Conservation (phyloP, 2,113 vertebrate genomes). For the Nicator chloris region DNA sequence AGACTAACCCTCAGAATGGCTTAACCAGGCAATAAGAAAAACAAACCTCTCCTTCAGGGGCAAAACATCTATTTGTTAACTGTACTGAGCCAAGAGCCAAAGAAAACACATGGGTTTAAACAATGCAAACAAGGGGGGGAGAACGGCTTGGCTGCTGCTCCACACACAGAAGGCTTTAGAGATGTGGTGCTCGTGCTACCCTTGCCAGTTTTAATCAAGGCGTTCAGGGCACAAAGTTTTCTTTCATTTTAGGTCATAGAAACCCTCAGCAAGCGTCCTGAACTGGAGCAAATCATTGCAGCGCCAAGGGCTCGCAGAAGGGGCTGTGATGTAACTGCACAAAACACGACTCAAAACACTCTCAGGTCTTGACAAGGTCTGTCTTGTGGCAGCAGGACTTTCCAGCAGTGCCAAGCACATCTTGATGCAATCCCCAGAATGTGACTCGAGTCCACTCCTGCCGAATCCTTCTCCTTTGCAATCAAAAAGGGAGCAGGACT, state of each 20-base stretch:
- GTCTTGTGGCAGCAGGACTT: background rate
- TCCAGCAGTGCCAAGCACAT: background rate
- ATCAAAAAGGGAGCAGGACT: background rate
- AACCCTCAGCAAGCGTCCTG: background rate
- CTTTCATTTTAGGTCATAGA: background rate
- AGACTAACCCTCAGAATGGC: conserved; percentile 29
- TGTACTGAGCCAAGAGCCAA: conserved; percentile 24
- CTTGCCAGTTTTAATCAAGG: background rate
- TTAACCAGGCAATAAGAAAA: conserved; percentile 45
- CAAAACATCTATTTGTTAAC: conserved; percentile 60
- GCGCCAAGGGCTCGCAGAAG: background rate
- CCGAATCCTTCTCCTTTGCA: background rate
- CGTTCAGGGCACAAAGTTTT: background rate
- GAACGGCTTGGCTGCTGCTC: background rate
- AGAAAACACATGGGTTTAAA: conserved; percentile 28
- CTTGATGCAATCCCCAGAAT: background rate
- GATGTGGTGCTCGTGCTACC: fast-evolving
- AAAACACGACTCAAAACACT: background rate
- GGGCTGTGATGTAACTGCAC: background rate
- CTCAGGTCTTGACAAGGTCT: background rate
- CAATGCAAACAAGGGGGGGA: background rate
- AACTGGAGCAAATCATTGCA: background rate
- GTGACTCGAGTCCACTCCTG: background rate
- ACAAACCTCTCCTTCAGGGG: conserved; percentile 52
- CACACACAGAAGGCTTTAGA: background rate